Conservation (phyloP, 53 echinoderm and acorn worm genomes). For the Astropecten irregularis region DNA sequence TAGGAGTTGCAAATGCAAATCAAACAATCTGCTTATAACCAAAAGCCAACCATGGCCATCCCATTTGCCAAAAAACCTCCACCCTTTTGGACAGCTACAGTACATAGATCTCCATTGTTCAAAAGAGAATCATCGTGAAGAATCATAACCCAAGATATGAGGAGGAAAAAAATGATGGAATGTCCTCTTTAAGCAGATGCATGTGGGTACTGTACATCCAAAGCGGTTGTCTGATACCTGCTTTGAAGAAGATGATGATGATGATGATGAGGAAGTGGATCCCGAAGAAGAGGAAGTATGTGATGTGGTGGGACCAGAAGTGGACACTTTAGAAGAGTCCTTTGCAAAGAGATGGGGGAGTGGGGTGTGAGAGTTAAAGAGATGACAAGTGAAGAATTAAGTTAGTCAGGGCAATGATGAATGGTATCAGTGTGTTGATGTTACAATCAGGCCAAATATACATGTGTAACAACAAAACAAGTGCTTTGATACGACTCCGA, state of each 20-base stretch:
- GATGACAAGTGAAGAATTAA: slow-evolving; percentile 13
- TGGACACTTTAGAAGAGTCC: slow-evolving; percentile 66
- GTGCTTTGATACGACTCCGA: too few relatives aligned
- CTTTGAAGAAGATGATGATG: slow-evolving; percentile 58
- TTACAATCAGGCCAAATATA: too few relatives aligned
- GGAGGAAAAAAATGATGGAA: slow-evolving; percentile 22
- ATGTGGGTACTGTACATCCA: slow-evolving; percentile 34
- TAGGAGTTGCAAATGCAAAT: too few relatives aligned
- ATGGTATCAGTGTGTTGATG: too few relatives aligned
- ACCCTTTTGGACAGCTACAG: too few relatives aligned
- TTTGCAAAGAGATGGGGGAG: slow-evolving; percentile 8
- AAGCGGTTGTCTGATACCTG: slow-evolving; percentile 52
- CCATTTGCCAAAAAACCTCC: too few relatives aligned
- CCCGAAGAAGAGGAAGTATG: slow-evolving; percentile 56
- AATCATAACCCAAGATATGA: too few relatives aligned
- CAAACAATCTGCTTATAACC: too few relatives aligned
- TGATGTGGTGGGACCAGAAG: slow-evolving; percentile 52
- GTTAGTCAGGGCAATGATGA: slow-evolving; percentile 5
- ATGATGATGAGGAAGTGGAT: slow-evolving; percentile 32
- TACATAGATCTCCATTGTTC: too few relatives aligned
- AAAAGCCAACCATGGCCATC: too few relatives aligned
- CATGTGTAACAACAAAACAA: too few relatives aligned
- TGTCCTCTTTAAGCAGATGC: slow-evolving; percentile 5
- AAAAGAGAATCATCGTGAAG: too few relatives aligned
- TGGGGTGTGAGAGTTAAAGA: slow-evolving; percentile 12